phyloP scores from a whole-genome alignment of 2,797 vertebrate species.

The Myotis myotis region DNA sequence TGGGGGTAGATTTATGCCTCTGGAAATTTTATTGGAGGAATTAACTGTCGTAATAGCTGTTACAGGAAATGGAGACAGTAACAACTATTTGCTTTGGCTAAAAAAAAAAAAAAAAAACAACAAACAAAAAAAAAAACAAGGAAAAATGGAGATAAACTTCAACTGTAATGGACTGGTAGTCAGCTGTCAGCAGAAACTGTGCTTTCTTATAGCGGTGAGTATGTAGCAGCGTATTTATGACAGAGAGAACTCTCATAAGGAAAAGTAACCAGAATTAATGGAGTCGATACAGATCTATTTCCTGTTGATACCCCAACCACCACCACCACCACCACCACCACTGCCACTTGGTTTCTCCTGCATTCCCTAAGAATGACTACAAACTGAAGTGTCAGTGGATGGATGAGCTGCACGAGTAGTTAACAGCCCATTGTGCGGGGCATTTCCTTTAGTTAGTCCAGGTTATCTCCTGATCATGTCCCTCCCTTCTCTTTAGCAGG shows the following conservation, averaged over 20 bases:
- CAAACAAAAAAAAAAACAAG: not conserved
- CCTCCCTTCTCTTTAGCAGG: not conserved
- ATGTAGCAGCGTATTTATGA: constrained; percentile 34
- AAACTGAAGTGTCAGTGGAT: not conserved
- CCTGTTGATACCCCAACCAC: not conserved
- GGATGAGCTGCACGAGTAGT: not conserved
- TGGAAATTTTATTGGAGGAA: constrained; percentile 59
- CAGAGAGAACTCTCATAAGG: constrained; percentile 41
- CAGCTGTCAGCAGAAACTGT: constrained; percentile 29
- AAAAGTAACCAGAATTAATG: constrained; percentile 37
- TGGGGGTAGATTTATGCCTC: constrained; percentile 49
- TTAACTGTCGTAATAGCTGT: constrained; percentile 72
- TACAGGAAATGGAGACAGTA: constrained; percentile 72
- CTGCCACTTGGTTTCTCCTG: not conserved
- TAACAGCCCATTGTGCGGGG: not conserved
- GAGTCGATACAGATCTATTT: not conserved
- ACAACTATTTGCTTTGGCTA: constrained; percentile 42
- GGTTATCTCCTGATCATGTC: not conserved
- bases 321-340: not conserved
- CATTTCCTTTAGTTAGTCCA: not conserved
- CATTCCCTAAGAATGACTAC: not conserved
- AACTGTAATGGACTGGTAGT: constrained; percentile 50
- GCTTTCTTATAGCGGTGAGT: constrained; percentile 54
- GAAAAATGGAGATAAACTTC: constrained; percentile 50
- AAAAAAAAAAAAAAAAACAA: constrained; percentile 35